phyloP scores from a whole-genome alignment of 2,888 invertebrate genomes.

The Exephanes ischioxanthus region DNA sequence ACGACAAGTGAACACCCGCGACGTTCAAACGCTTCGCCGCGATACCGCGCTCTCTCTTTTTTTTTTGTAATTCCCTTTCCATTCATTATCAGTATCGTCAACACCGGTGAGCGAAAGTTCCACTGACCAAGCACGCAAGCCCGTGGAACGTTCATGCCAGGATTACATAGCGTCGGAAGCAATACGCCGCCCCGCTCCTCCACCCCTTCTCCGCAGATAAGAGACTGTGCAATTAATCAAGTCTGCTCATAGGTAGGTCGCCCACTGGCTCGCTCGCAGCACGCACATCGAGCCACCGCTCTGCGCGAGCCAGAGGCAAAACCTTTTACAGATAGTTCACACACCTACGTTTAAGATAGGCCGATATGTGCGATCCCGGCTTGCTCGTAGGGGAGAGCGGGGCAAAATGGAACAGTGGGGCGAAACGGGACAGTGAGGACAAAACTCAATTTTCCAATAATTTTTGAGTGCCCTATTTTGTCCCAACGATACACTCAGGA shows the following conservation, averaged over 20 bases:
- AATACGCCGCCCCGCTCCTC: background rate
- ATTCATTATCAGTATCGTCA: conserved; percentile 14
- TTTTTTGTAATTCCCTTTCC: background rate
- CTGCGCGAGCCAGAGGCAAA: background rate
- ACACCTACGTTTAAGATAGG: conserved; percentile 28
- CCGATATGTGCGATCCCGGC: conserved; percentile 29
- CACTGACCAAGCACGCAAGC: conserved; percentile 1
- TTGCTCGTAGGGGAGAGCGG: background rate
- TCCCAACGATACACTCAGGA: no score
- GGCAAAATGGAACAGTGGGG: no score
- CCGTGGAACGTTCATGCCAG: conserved; percentile 25
- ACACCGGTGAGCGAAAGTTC: background rate
- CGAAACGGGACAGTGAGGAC: no score
- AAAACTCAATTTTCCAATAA: no score
- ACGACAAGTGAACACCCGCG: background rate
- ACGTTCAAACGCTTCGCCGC: background rate
- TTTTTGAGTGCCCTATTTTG: no score
- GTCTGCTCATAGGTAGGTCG: conserved; percentile 21
- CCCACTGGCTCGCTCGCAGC: conserved; percentile 21
- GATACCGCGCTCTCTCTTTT: background rate
- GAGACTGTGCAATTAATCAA: conserved; percentile 55
- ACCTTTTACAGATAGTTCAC: conserved; percentile 32
- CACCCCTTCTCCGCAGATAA: conserved; percentile 35
- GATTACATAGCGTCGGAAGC: conserved; percentile 38
- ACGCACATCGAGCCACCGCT: conserved; percentile 28